Conservation (phyloP, 2,113 vertebrate species). For the Corythornis madagascariensis region DNA sequence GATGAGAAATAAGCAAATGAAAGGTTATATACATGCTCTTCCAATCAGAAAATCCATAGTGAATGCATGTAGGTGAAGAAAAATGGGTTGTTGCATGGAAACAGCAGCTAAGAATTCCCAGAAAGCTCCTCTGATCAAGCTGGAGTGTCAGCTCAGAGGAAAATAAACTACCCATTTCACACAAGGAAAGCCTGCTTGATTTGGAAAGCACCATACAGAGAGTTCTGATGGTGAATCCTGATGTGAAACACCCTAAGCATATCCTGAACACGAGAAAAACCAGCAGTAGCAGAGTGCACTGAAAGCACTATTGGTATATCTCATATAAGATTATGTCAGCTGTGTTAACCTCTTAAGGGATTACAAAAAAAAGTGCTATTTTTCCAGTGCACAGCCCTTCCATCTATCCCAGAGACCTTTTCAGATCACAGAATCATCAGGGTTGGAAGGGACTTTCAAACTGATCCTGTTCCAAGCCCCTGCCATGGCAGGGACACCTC, state of each 20-base stretch:
- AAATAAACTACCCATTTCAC: neutral
- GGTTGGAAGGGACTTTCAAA: too few relatives aligned
- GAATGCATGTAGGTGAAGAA: neutral
- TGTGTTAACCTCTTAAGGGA: neutral
- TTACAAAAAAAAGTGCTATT: neutral
- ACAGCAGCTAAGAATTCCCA: constrained; percentile 27
- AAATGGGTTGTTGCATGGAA: constrained; percentile 37
- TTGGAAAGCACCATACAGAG: neutral
- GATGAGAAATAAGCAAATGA: constrained; percentile 7
- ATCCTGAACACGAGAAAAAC: neutral
- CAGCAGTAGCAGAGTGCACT: neutral
- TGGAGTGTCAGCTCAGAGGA: neutral
- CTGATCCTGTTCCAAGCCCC: too few relatives aligned
- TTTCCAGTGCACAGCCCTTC: neutral
- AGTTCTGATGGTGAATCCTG: neutral
- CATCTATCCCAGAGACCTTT: neutral
- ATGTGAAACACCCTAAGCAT: neutral
- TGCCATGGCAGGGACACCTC: too few relatives aligned
- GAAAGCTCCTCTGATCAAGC: neutral
- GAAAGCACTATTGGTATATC: rapidly evolving
- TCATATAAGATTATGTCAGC: neutral
- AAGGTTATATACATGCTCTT: neutral
- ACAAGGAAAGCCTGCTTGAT: neutral
- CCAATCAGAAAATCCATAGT: neutral
- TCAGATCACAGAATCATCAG: neutral